phyloP scores from a whole-genome alignment of 2,888 invertebrate species.

The Drosophila nr. fundita region DNA sequence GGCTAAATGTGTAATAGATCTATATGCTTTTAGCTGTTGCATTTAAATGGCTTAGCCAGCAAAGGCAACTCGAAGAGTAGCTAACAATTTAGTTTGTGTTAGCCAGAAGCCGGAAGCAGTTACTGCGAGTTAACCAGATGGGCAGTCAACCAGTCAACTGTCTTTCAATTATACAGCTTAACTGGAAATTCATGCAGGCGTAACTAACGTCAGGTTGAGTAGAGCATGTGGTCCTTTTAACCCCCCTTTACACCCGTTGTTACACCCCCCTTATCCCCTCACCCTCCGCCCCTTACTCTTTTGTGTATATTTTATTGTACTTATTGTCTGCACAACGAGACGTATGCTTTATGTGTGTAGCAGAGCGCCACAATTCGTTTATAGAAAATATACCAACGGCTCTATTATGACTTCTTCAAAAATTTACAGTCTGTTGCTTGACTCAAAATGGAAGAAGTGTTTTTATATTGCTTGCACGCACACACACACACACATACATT shows the following conservation, averaged over 20 bases:
- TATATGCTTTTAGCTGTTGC: conserved; percentile 6
- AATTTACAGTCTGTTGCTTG: conserved; percentile 80
- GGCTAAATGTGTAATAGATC: not conserved
- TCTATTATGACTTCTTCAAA: conserved; percentile 80
- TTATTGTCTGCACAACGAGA: conserved; percentile 64
- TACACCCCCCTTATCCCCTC: not conserved
- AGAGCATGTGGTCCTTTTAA: not conserved
- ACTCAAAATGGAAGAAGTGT: conserved; percentile 57
- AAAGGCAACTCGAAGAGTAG: conserved; percentile 10
- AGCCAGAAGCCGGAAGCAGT: conserved; percentile 9
- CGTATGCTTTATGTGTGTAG: conserved; percentile 62
- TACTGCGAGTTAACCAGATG: conserved; percentile 16
- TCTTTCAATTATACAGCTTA: conserved; percentile 72
- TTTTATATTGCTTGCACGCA: conserved; percentile 53
- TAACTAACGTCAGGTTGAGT: conserved; percentile 45
- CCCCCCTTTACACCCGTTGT: not conserved
- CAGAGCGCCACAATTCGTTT: conserved; percentile 69
- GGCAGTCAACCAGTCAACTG: conserved; percentile 55
- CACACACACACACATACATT: conserved; percentile 10
- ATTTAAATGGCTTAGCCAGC: not conserved
- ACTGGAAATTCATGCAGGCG: conserved; percentile 58
- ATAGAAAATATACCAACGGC: conserved; percentile 79
- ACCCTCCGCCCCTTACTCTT: not conserved
- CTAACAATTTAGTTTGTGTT: conserved; percentile 15
- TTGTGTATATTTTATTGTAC: conserved; percentile 12